These are phyloP conservation scores for Drosophila virilis DNA, from an alignment of 1,140 invertebrate genomes.

Conservation along the genomic window DNA sequence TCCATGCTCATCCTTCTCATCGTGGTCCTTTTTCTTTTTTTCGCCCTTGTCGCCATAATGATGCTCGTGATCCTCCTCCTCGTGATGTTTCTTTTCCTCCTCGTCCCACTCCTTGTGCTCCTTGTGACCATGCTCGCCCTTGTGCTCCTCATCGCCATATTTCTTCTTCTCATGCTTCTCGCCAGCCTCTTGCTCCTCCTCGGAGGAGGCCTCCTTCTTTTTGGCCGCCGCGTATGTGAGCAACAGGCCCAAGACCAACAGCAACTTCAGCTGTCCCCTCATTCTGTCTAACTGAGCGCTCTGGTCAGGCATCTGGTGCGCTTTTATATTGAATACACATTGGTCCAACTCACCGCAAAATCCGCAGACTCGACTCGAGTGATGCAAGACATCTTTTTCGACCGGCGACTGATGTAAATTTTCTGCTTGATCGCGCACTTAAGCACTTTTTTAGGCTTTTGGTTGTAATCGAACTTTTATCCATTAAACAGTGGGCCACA, in stretches of 20 bases:
- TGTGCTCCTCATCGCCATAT: conserved; percentile 85
- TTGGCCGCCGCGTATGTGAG: conserved; percentile 68
- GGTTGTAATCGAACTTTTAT: conserved; percentile 24
- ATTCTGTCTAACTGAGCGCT: conserved; percentile 53
- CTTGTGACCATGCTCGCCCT: conserved; percentile 87
- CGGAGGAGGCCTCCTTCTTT: conserved; percentile 71
- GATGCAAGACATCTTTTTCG: conserved; percentile 52
- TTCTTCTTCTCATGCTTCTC: conserved; percentile 85
- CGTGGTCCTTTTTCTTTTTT: conserved; percentile 87
- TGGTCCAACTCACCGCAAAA: conserved; percentile 49
- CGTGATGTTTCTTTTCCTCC: conserved; percentile 88
- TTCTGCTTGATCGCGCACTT: conserved; percentile 54
- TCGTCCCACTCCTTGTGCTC: conserved; percentile 84
- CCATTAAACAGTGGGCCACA: conserved; percentile 44
- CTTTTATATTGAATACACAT: conserved; percentile 57
- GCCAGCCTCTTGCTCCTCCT: conserved; percentile 84
- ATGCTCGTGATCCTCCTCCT: conserved; percentile 87
- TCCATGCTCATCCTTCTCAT: conserved; percentile 87
- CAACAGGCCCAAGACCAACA: conserved; percentile 68
- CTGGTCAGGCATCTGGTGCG: background rate
- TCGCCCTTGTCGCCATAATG: conserved; percentile 87
- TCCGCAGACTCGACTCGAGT: conserved; percentile 24
- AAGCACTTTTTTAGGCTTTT: conserved; percentile 24
- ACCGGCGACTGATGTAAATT: conserved; percentile 43
- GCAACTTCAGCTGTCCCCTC: conserved; percentile 60